These are phyloP conservation scores for Galaxea fascicularis DNA, from an alignment of 92 coral and sea anemone species.

Conservation along the genomic window DNA sequence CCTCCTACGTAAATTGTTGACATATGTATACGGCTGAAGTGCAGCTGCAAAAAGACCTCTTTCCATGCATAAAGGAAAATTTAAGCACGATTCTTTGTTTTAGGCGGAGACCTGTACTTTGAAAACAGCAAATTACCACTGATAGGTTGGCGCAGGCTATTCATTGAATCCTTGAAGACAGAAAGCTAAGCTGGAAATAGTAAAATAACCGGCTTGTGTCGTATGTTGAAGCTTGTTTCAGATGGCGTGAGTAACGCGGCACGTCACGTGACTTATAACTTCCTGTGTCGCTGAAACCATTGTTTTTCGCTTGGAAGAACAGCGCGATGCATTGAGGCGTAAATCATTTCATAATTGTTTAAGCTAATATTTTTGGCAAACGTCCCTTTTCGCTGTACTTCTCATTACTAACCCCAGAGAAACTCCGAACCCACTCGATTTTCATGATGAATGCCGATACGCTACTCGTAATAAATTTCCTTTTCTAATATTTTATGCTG, in stretches of 20 bases:
- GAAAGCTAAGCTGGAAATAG: neutral
- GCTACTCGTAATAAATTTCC: neutral
- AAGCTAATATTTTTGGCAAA: neutral
- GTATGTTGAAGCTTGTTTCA: neutral
- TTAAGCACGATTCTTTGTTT: too few species aligned
- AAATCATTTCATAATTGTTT: neutral
- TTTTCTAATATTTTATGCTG: too few species aligned
- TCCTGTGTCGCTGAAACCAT: slow-evolving; percentile 45
- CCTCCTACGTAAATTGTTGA: too few species aligned
- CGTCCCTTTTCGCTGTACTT: too few species aligned
- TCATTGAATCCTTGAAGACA: neutral
- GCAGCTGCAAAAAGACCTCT: too few species aligned
- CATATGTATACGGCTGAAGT: too few species aligned
- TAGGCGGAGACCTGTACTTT: too few species aligned
- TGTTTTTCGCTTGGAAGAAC: neutral
- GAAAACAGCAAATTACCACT: too few species aligned
- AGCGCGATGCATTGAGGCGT: slow-evolving; percentile 9
- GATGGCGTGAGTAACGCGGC: slow-evolving; percentile 7
- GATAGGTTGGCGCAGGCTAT: too few species aligned
- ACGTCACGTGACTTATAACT: slow-evolving; percentile 41
- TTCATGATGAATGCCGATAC: too few species aligned
- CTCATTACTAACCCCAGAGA: neutral
- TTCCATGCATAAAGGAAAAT: too few species aligned
- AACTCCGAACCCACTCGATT: neutral
- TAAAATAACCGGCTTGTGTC: neutral